A percentile compares a stretch with the other conserved stretches of the same genome.
Evolutionary conservation across 2,797 vertebrate genomes (phyloP).

Genomic region (Sphenopsis melanotis): DNA sequence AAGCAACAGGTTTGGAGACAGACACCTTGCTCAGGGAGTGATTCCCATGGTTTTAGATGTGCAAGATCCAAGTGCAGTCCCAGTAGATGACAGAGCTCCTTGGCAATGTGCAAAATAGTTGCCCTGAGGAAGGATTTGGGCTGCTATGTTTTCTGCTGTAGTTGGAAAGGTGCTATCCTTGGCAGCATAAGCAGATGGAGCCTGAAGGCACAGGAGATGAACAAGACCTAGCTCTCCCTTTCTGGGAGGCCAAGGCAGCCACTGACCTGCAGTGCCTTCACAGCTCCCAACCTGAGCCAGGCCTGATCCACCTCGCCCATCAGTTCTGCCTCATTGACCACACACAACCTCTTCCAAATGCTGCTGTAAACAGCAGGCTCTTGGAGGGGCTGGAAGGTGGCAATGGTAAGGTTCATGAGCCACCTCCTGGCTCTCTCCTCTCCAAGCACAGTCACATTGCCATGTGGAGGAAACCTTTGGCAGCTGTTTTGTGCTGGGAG

Average conservation of each 20-base stretch:
- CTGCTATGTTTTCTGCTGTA: background rate
- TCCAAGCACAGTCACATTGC: slow-evolving; percentile 21
- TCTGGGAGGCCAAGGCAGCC: background rate
- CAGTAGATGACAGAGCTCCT: background rate
- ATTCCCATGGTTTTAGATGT: background rate
- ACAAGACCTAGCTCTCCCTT: background rate
- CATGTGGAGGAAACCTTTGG: slow-evolving; percentile 39
- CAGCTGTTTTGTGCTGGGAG: slow-evolving; percentile 41
- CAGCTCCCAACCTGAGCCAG: slow-evolving; percentile 22
- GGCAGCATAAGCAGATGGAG: background rate
- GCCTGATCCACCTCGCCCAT: slow-evolving; percentile 33
- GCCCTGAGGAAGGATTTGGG: background rate
- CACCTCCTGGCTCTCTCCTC: slow-evolving; percentile 11
- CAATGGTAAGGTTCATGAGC: background rate
- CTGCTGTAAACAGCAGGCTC: slow-evolving; percentile 29
- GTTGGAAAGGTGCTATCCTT: background rate
- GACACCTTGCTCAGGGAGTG: background rate
- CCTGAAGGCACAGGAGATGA: background rate
- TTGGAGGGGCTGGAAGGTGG: slow-evolving; percentile 29
- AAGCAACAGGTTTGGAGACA: background rate
- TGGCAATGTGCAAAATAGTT: background rate
- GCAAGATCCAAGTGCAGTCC: background rate
- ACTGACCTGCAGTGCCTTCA: background rate
- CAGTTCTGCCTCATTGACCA: slow-evolving; percentile 36
- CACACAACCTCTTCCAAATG: background rate